phyloP scores from a whole-genome alignment of 2,888 invertebrate species.

The Tinea trinotella region DNA sequence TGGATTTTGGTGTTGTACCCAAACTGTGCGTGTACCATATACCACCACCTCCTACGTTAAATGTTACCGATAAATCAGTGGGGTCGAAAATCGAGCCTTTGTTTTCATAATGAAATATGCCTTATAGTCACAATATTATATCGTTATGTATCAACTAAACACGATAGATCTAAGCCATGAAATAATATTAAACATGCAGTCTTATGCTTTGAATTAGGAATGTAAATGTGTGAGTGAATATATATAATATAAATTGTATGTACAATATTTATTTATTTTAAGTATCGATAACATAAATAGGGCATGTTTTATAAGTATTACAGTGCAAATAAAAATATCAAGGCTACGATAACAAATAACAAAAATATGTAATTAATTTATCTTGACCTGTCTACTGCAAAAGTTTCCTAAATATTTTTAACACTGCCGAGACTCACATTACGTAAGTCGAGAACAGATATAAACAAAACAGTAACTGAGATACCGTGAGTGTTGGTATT shows the following conservation, averaged over 20 bases:
- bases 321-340: not conserved
- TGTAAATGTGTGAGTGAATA: too few relatives aligned
- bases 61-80: conserved; percentile 19
- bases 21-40: conserved; percentile 32
- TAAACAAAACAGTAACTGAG: conserved; percentile 52
- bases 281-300: not conserved
- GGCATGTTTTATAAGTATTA: not conserved
- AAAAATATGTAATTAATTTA: conserved; percentile 6
- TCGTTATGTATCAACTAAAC: not conserved
- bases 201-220: too few relatives aligned
- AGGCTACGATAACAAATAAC: conserved; percentile 9
- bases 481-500: conserved; percentile 61
- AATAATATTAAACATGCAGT: too few relatives aligned
- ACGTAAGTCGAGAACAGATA: conserved; percentile 46
- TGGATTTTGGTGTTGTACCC: conserved; percentile 67
- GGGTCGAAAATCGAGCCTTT: conserved; percentile 15
- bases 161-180: not conserved
- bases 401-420: conserved; percentile 15
- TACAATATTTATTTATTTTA: not conserved
- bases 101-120: conserved; percentile 10
- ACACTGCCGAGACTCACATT: conserved; percentile 46
- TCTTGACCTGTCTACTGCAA: conserved; percentile 7
- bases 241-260: too few relatives aligned
- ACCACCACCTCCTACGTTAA: conserved; percentile 19
- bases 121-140: not conserved